These are phyloP conservation scores for Scaptomyza polygonia DNA, from an alignment of 2,888 invertebrate genomes.

Conservation along the genomic window DNA sequence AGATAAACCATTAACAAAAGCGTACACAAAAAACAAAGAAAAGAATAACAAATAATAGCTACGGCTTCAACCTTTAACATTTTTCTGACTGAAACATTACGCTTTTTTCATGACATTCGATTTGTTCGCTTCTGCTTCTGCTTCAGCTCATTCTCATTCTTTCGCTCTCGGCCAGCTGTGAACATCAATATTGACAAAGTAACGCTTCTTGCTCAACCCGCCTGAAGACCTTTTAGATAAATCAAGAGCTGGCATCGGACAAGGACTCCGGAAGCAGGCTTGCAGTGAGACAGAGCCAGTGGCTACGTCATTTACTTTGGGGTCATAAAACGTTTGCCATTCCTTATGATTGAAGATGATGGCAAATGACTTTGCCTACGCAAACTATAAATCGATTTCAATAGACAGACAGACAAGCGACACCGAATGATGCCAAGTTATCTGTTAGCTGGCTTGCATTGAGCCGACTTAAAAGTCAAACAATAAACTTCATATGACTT, in stretches of 20 bases:
- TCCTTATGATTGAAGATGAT: conserved; percentile 56
- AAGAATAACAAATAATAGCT: too few relatives aligned
- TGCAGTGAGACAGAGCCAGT: too few relatives aligned
- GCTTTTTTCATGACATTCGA: conserved; percentile 58
- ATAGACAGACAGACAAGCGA: not conserved
- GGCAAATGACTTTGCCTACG: conserved; percentile 17
- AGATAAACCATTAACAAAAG: conserved; percentile 4
- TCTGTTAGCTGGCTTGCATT: too few relatives aligned
- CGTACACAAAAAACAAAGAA: too few relatives aligned
- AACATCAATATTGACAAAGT: conserved; percentile 62
- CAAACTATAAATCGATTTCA: conserved; percentile 9
- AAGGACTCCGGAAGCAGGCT: not conserved
- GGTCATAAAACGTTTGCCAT: conserved; percentile 30
- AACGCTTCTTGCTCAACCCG: conserved; percentile 4
- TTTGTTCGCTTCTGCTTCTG: conserved; percentile 23
- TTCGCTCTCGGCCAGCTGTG: conserved; percentile 14
- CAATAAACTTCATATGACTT: not conserved
- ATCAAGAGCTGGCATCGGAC: conserved; percentile 22
- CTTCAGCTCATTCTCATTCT: not conserved
- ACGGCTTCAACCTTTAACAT: too few relatives aligned
- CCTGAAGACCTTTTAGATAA: not conserved
- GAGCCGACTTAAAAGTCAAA: not conserved
- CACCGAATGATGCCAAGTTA: not conserved
- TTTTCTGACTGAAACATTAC: conserved; percentile 40
- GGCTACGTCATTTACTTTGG: conserved; percentile 28